These are phyloP conservation scores for Cryptocheilus praepositus DNA, from an alignment of 2,888 invertebrate genomes.

Conservation along the genomic window DNA sequence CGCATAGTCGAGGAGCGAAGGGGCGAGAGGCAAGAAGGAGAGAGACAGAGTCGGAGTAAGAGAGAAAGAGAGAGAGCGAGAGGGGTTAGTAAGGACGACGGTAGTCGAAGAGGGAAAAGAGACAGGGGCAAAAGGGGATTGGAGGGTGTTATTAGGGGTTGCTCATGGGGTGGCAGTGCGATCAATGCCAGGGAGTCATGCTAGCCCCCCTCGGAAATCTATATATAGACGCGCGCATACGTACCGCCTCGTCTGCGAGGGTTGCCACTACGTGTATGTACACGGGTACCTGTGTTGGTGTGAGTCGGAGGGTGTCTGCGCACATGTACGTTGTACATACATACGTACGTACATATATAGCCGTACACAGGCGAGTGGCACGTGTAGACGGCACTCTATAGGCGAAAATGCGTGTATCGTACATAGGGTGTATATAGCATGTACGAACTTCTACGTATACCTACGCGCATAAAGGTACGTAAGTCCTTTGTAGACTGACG, in stretches of 20 bases:
- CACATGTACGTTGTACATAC: too few species aligned
- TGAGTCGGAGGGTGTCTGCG: too few species aligned
- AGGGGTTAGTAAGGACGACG: constrained; percentile 7
- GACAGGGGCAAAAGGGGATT: constrained; percentile 4
- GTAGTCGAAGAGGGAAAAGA: neutral
- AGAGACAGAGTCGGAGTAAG: neutral
- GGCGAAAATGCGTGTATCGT: too few species aligned
- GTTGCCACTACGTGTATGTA: constrained; percentile 49
- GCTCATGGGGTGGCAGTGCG: constrained; percentile 73
- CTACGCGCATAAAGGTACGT: too few species aligned
- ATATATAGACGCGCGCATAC: too few species aligned
- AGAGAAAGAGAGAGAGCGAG: constrained; percentile 11
- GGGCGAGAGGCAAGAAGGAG: constrained; percentile 8
- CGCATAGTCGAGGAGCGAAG: neutral
- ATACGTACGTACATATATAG: too few species aligned
- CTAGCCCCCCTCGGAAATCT: constrained; percentile 55
- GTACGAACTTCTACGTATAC: too few species aligned
- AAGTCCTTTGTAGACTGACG: too few species aligned
- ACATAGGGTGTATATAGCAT: too few species aligned
- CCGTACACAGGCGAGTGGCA: too few species aligned
- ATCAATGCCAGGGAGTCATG: constrained; percentile 74
- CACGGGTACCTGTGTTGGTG: constrained; percentile 3
- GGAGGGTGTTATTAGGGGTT: constrained; percentile 72
- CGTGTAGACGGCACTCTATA: too few species aligned
- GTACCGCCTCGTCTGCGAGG: too few species aligned